Base-by-base conservation (phyloP, 1,140 invertebrate genomes). In the Leptopilina boulardi region DNA sequence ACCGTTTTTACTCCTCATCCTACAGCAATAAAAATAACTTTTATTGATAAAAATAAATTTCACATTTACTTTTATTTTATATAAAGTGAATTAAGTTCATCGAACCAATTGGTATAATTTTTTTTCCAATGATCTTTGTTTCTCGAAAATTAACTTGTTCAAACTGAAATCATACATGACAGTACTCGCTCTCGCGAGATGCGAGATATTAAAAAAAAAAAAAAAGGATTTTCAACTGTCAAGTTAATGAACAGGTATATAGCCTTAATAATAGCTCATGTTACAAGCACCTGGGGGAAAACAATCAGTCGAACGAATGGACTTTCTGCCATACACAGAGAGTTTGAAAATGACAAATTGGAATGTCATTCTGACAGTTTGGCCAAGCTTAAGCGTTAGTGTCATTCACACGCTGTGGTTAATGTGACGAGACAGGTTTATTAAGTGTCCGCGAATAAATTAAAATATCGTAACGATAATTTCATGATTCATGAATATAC, bases 271-370 rank as follows among this genome's bases (percentile, higher is more conserved):
- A 66, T 34, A 23, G 59, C 59, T 66, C 23, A 66, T 66, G 59
- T 66, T 26, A 66, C 23, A 10, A 59, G 56, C 56, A 59, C 56
- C 56, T 59, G 56, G 73, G n/a, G 76, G 77, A 83, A 84, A 83
- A 84, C 82, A 84, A 84, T 84, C 80, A 78, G 71, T 72, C 70
- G 70, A 74, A 34, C 82, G 77, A 79, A 74, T 76, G 80, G 80
- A 82, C 78, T 80, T 82, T 82, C 78, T 76, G 66, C 77, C 42
- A 76, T 80, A 73, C 73, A 72, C 74, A 76, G 11, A 76, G 11
- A 66, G 44, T 26, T 42, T 38, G 73, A 30, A n/a, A 82, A 80
- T 82, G 81, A 74, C 81, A 77, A 84, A 84, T 84, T 82, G 83
- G 77, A 84, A 84, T 77, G 83, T 82, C 83, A 80, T 80, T 71